Evolutionary conservation across 2,888 invertebrate genomes (phyloP).

Genomic region (Gnatocerus cornutus): DNA sequence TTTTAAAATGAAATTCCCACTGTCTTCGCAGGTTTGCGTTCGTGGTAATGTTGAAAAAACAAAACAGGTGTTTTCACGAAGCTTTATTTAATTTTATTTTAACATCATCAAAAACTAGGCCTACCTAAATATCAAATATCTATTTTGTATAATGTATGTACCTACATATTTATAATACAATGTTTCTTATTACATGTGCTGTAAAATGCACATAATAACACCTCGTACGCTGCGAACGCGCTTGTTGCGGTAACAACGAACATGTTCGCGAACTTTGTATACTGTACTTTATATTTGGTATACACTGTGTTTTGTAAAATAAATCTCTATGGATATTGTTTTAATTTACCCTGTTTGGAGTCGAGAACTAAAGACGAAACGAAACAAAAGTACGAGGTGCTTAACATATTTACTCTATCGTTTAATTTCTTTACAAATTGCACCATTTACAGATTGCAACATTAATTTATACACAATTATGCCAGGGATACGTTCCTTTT

Average conservation of each 20-base stretch:
- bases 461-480: constrained; percentile 69
- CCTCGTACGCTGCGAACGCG: constrained; percentile 64
- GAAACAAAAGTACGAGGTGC: constrained; percentile 68
- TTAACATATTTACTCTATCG: constrained; percentile 58
- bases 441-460: constrained; percentile 70
- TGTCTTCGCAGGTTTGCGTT: too few relatives aligned
- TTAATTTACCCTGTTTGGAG: constrained; percentile 68
- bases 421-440: constrained; percentile 68
- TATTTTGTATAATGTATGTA: constrained; percentile 68
- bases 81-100: constrained; percentile 71
- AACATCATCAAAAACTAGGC: constrained; percentile 72
- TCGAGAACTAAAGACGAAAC: constrained; percentile 38
- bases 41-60: neutral
- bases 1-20: too few relatives aligned
- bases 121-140: constrained; percentile 72
- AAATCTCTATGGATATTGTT: constrained; percentile 69
- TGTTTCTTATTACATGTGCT: constrained; percentile 62
- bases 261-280: constrained; percentile 56
- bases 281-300: constrained; percentile 61
- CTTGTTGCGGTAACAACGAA: constrained; percentile 47
- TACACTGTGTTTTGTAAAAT: constrained; percentile 64
- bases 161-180: constrained; percentile 69
- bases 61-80: constrained; percentile 65
- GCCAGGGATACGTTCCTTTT: constrained; percentile 72
- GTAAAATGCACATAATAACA: constrained; percentile 59